phyloP scores from a whole-genome alignment of 2,797 vertebrate genomes.

The Leptodactylus fallax region DNA sequence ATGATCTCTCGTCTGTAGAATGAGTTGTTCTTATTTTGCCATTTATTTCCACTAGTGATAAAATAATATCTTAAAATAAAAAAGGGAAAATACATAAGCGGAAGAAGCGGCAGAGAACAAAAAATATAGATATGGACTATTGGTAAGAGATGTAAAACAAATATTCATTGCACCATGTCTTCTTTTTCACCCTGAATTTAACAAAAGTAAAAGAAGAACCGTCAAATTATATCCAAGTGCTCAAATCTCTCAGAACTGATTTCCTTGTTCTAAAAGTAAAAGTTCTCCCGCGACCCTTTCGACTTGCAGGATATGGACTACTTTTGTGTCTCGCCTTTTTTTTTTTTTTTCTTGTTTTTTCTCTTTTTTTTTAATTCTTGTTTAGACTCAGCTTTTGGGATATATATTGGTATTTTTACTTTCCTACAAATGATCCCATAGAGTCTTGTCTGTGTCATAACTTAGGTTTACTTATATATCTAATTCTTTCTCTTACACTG shows the following conservation, averaged over 20 bases:
- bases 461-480: slow-evolving; percentile 55
- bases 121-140: slow-evolving; percentile 41
- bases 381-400: slow-evolving; percentile 51
- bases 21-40: slow-evolving; percentile 39
- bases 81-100: no score
- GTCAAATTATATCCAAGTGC: slow-evolving; percentile 57
- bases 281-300: slow-evolving; percentile 61
- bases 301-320: slow-evolving; percentile 64
- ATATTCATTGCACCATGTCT: slow-evolving; percentile 47
- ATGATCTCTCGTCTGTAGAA: slow-evolving; percentile 29
- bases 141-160: slow-evolving; percentile 37
- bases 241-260: slow-evolving; percentile 37
- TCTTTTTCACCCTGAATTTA: slow-evolving; percentile 57
- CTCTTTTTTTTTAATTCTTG: slow-evolving; percentile 61
- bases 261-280: slow-evolving; percentile 59
- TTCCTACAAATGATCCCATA: slow-evolving; percentile 56
- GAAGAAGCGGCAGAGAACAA: slow-evolving; percentile 38
- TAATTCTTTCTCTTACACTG: slow-evolving; percentile 51
- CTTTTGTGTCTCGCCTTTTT: slow-evolving; percentile 46
- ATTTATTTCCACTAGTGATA: slow-evolving; percentile 57
- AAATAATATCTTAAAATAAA: slow-evolving; percentile 39
- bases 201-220: slow-evolving; percentile 46
- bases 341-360: neutral
- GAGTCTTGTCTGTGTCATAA: slow-evolving; percentile 55
- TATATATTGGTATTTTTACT: slow-evolving; percentile 54